A percentile compares a stretch with the other conserved stretches of the same genome.
These are phyloP conservation scores for Euura lappo DNA, from an alignment of 1,140 invertebrate genomes.

Conservation along the genomic window DNA sequence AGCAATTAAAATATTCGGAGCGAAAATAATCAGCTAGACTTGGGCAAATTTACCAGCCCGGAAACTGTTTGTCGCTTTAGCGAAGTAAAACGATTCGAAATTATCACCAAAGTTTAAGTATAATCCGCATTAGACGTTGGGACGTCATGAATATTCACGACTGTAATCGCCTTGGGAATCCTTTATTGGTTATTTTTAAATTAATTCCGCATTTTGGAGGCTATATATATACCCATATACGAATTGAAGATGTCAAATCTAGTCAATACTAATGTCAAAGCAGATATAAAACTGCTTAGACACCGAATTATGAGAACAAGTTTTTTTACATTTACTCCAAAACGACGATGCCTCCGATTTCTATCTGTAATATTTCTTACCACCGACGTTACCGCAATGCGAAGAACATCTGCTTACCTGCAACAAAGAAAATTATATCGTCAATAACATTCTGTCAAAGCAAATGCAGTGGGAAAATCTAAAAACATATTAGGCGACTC, in stretches of 20 bases:
- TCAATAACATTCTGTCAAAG: not conserved
- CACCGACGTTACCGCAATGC: not conserved
- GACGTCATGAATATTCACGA: not conserved
- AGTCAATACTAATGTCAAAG: not conserved
- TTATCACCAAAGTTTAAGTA: too few relatives aligned
- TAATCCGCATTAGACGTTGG: not conserved
- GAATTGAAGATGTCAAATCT: not conserved
- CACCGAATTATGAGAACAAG: too few relatives aligned
- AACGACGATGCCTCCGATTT: too few relatives aligned
- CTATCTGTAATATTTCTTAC: not conserved
- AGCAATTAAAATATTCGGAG: not conserved
- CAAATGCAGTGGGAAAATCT: too few relatives aligned
- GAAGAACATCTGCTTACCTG: not conserved
- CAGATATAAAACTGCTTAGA: not conserved
- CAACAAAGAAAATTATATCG: not conserved
- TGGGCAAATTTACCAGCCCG: too few relatives aligned
- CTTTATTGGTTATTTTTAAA: not conserved
- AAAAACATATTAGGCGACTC: too few relatives aligned
- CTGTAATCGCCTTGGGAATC: not conserved
- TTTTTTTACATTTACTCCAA: too few relatives aligned
- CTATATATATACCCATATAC: not conserved
- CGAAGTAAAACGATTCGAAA: too few relatives aligned
- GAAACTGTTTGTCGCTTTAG: too few relatives aligned
- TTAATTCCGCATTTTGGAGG: not conserved
- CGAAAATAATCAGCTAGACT: not conserved